These are phyloP conservation scores for Chionomys nivalis DNA, from an alignment of 2,113 vertebrate species.

Conservation along the genomic window DNA sequence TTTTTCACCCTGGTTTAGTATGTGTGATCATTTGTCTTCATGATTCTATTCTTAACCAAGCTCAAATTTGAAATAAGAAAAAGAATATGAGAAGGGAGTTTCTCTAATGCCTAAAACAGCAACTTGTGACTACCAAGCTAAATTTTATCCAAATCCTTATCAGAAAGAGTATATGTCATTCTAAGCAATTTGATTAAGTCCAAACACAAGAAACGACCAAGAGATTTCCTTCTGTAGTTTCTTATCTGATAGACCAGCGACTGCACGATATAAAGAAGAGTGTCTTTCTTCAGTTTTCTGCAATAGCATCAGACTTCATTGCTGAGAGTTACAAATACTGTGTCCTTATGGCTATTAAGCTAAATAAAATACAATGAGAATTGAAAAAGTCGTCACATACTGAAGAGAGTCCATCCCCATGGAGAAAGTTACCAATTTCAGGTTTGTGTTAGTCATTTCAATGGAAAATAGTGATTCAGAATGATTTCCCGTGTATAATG, in stretches of 20 bases:
- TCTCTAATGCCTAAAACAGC: not conserved
- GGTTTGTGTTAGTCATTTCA: not conserved
- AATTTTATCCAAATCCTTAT: slow-evolving; percentile 20
- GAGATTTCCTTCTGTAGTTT: not conserved
- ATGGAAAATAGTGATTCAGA: not conserved
- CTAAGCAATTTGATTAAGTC: not conserved
- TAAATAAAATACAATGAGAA: not conserved
- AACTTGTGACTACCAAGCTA: not conserved
- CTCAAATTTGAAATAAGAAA: not conserved
- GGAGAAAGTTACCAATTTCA: not conserved
- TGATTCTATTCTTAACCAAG: slow-evolving; percentile 25
- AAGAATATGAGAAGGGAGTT: not conserved
- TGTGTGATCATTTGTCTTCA: not conserved
- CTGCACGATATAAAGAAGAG: not conserved
- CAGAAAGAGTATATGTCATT: not conserved
- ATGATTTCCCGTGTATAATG: not conserved
- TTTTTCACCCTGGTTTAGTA: slow-evolving; percentile 4
- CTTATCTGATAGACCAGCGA: not conserved
- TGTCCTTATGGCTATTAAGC: not conserved
- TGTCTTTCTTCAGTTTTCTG: not conserved
- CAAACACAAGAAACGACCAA: not conserved
- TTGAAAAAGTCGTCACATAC: not conserved
- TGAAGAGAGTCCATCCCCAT: not conserved
- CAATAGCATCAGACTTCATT: not conserved
- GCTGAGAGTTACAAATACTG: not conserved